Evolutionary conservation across 2,888 invertebrate genomes (phyloP), one percentile per base, ranked within the genome.

Genomic region (Hyposoter dolosus): DNA sequence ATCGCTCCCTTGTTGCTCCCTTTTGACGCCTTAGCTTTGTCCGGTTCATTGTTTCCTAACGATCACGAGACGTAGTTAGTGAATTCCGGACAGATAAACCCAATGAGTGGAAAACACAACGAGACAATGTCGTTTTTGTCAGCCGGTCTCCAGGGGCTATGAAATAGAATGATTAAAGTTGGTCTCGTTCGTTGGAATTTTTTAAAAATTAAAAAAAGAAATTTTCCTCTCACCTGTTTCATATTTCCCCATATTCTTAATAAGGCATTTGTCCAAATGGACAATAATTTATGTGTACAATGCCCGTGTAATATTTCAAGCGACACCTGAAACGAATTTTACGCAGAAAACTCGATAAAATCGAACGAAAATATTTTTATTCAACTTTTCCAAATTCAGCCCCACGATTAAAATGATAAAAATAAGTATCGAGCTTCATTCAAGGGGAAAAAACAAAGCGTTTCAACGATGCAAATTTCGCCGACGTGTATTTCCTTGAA

Each of bases 11-110:
- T 28, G 45, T 45, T 47, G 75, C 15, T n/a, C 56, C 47, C 19
- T 65, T 47, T 40, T 17, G 75, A 76, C 50, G 43, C 79, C 63
- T 60, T 32, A 19, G 60, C 47, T 23, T 12, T 45, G 28, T 56
- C 23, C 45, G n/a, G 45, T n/a, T 32, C 50, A 83, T 72, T 83
- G 78, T 79, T 74, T 68, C 17, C 45, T 65, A 71, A 43, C 71
- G 74, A 78, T 78, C 32, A 35, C 45, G 47, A 76, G 65, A 6
- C 47, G 56, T 17, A 76, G 65, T 65, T 76, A 50, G 45, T 65
- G 23, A 32, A 76, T 65, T 35, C 47, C n/a, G 28, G 28, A 47
- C 23, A 65, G 23, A 76, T 65, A 65, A 47, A 63, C 15, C 65
- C 65, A 47, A 35, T 35, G 65, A 47, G 45, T 47, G 47, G 32